Evolutionary conservation across 2,797 vertebrate genomes (phyloP).

Genomic region (Ambastaia sidthimunki): DNA sequence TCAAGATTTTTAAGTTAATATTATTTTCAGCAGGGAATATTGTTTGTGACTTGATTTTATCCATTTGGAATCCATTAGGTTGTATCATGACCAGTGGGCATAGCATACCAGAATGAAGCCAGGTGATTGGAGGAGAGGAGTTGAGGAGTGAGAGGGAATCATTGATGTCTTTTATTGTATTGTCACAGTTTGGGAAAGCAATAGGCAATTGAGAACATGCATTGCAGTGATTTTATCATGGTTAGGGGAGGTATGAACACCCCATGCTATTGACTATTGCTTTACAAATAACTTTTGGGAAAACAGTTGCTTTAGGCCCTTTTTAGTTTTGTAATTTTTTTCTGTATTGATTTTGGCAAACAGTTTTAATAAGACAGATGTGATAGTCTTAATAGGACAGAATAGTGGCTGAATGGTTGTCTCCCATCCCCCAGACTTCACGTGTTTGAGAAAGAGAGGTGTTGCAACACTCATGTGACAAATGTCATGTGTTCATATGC

Average conservation of each 20-base stretch:
- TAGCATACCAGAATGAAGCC: too few species aligned
- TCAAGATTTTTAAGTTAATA: too few species aligned
- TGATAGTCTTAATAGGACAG: too few species aligned
- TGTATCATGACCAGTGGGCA: too few species aligned
- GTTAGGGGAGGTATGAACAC: not conserved
- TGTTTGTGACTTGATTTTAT: not conserved
- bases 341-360: not conserved
- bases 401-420: not conserved
- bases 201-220: not conserved
- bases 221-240: not conserved
- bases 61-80: too few species aligned
- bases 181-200: not conserved
- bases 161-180: not conserved
- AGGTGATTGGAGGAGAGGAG: too few species aligned
- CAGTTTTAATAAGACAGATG: not conserved
- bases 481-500: slow-evolving; percentile 44
- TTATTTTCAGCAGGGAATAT: not conserved
- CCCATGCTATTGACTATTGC: not conserved
- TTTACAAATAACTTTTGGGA: not conserved
- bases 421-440: slow-evolving; percentile 33
- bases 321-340: not conserved
- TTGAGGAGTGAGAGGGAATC: too few species aligned
- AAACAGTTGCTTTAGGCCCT: not conserved
- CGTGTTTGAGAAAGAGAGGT: slow-evolving; percentile 32
- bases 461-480: slow-evolving; percentile 43